These are phyloP conservation scores for Todus mexicanus DNA, from an alignment of 2,797 vertebrate genomes.

Conservation along the genomic window DNA sequence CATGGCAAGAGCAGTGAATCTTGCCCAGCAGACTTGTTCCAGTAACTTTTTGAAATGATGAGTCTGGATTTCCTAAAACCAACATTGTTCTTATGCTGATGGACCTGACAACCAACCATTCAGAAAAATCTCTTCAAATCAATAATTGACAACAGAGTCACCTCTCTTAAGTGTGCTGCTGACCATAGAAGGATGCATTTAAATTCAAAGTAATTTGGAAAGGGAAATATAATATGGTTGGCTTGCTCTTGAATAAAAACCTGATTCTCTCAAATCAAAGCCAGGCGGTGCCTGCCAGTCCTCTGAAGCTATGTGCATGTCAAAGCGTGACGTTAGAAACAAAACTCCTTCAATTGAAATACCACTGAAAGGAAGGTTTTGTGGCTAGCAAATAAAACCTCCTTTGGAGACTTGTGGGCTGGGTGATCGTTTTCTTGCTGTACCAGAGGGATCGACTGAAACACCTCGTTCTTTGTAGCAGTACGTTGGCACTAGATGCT, in stretches of 20 bases:
- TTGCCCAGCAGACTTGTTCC: neutral
- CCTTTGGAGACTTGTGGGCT: neutral
- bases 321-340: neutral
- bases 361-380: conserved; percentile 3
- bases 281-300: neutral
- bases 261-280: neutral
- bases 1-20: neutral
- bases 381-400: conserved; percentile 12
- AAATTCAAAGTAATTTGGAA: neutral
- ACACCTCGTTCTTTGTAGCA: conserved; percentile 36
- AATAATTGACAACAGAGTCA: neutral
- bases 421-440: neutral
- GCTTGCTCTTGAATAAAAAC: neutral
- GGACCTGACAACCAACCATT: neutral
- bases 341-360: neutral
- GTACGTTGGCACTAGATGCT: neutral
- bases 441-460: neutral
- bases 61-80: neutral
- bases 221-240: neutral
- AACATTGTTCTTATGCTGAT: neutral
- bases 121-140: neutral
- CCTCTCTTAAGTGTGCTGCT: neutral
- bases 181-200: neutral
- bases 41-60: neutral
- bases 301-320: neutral